Base-by-base conservation (phyloP, 2,888 invertebrate species). In the Sialis fuliginosa region DNA sequence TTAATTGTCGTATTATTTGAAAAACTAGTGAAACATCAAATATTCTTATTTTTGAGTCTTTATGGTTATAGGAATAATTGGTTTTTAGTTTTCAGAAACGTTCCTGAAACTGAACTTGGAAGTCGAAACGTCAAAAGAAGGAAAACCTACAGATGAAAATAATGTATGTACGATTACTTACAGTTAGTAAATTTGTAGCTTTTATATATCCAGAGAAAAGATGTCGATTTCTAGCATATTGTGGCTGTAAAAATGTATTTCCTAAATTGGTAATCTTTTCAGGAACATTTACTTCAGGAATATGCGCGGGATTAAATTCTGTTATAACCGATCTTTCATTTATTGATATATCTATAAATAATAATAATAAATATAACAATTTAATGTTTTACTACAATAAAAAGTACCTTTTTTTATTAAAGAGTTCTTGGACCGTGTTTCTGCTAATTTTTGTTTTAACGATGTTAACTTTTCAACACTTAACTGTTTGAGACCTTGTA, bases 391-490 rank as follows among this genome's bases (percentile, higher is more conserved):
- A n/a, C n/a, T n/a, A n/a, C n/a, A 22, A 22, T 22, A 35, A 22
- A 35, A 22, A 22, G 22, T 22, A 22, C 22, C 22, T 22, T 22
- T 22, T 22, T 22, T 22, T 2, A 22, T 22, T 22, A 22, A 22
- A 22, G 52, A 52, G 52, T 58, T 61, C 8, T 61, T 62, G 52
- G 59, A 62, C 52, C 68, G 65, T 6, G 66, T 68, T 55, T 75
- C 74, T 6, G 74, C 70, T 33, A 79, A 60, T 51, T 75, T 74
- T 60, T 77, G 75, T 56, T 72, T 75, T n/a, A 79, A 64, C 39
- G 71, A 72, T 30, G 74, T 72, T 39, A 81, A 62, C 58, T 79
- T 81, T 54, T 79, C 79, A 1, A 78, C 75, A n/a, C 80, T 79
- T 49, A 80, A 62, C 54, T 79, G 78, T 56, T 77, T 79, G 5